These are phyloP conservation scores for Pachycephala philippinensis DNA, from an alignment of 2,113 vertebrate genomes.

Conservation along the genomic window DNA sequence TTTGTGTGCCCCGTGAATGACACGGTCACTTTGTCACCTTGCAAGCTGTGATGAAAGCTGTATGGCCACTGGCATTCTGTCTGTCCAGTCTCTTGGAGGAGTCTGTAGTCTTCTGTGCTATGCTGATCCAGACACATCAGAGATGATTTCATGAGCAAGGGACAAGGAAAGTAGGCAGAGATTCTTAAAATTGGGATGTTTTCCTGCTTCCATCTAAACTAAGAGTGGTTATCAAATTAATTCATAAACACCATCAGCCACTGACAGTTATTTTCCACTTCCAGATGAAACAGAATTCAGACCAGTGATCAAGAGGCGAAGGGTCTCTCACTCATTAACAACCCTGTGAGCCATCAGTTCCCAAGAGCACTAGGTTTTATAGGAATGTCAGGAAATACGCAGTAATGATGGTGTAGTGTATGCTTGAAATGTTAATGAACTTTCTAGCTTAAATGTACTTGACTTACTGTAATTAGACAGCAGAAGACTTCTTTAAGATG, in stretches of 20 bases:
- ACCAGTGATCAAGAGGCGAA: neutral
- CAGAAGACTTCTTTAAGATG: neutral
- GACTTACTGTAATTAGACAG: constrained; percentile 19
- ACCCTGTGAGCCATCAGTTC: neutral
- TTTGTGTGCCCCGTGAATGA: neutral
- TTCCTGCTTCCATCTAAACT: neutral
- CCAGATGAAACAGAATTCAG: constrained; percentile 15
- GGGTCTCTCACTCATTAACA: neutral
- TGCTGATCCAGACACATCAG: neutral
- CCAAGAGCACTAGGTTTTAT: neutral
- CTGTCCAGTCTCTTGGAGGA: neutral
- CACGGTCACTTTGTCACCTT: fast-evolving
- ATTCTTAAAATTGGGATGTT: neutral
- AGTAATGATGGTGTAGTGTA: neutral
- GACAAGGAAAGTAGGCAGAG: neutral
- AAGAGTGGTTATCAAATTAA: neutral
- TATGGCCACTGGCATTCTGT: neutral
- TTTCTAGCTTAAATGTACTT: neutral
- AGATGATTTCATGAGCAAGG: neutral
- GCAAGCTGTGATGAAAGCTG: neutral
- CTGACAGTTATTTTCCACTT: neutral
- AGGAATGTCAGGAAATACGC: neutral
- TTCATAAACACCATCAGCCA: neutral
- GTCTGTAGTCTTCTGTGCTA: neutral
- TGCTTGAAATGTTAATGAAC: constrained; percentile 22